Evolutionary conservation across 2,888 invertebrate species (phyloP).

Genomic region (Amphimallon solstitiale): DNA sequence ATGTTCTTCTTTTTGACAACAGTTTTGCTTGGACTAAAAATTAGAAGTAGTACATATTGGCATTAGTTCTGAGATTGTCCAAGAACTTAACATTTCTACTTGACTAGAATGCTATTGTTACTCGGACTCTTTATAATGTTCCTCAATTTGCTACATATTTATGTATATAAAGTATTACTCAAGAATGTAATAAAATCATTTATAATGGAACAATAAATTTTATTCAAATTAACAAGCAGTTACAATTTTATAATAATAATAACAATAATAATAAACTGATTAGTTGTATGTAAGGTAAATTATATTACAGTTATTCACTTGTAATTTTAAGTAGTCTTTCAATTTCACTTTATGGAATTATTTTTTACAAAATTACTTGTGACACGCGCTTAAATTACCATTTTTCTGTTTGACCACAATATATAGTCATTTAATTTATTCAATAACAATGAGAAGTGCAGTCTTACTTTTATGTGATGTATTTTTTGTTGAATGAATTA

Average conservation of each 20-base stretch:
- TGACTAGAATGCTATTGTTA: too few species aligned
- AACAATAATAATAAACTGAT: neutral
- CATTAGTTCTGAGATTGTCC: too few species aligned
- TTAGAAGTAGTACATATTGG: too few species aligned
- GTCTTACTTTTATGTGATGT: neutral
- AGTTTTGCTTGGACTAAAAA: too few species aligned
- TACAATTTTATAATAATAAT: slow-evolving; percentile 48
- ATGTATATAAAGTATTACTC: neutral
- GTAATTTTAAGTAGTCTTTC: neutral
- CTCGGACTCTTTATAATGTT: too few species aligned
- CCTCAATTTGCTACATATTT: neutral
- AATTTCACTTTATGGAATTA: neutral
- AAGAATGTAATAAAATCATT: slow-evolving; percentile 2
- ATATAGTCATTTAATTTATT: neutral
- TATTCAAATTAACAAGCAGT: slow-evolving; percentile 59
- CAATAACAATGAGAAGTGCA: neutral
- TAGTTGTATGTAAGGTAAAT: slow-evolving; percentile 2
- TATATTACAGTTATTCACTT: neutral
- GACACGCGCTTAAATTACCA: neutral
- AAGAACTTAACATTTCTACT: too few species aligned
- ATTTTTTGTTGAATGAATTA: neutral
- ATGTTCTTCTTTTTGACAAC: too few species aligned
- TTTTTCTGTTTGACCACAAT: too few species aligned
- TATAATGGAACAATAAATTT: slow-evolving; percentile 57
- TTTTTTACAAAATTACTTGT: neutral